Conservation (phyloP, 1,140 invertebrate species). For the Yoshiicerus persimilis region DNA sequence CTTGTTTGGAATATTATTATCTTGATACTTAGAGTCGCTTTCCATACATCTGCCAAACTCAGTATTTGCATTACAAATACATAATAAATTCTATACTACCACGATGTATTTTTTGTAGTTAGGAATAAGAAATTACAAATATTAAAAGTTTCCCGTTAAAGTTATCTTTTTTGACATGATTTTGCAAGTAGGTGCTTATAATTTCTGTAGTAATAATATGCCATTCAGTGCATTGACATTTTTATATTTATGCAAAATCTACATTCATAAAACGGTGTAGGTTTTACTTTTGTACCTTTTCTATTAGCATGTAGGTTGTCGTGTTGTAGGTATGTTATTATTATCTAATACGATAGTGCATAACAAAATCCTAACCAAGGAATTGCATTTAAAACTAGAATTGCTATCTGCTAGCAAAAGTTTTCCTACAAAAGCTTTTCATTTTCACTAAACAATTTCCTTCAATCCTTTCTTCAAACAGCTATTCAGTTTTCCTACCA, state of each 20-base stretch:
- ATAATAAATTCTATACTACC: no score
- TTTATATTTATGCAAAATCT: neutral
- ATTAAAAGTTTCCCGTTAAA: no score
- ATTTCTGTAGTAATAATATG: neutral
- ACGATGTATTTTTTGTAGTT: no score
- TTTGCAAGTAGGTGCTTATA: no score
- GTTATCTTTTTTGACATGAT: no score
- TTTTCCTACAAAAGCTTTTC: neutral
- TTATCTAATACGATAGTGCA: no score
- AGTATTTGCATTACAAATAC: no score
- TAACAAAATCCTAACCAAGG: neutral
- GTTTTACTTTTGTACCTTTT: neutral
- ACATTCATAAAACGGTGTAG: neutral
- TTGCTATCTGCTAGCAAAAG: neutral
- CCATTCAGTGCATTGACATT: neutral
- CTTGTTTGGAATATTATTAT: no score
- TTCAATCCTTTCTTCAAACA: neutral
- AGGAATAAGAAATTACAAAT: no score
- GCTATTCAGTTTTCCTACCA: neutral
- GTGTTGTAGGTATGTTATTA: no score
- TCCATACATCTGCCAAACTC: no score
- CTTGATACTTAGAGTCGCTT: no score
- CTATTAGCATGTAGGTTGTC: neutral
- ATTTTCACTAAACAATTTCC: neutral
- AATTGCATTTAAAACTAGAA: neutral